A percentile compares a stretch with the other conserved stretches of the same genome.
Conservation (phyloP, 2,888 invertebrate genomes). For the Drosophila recens region DNA sequence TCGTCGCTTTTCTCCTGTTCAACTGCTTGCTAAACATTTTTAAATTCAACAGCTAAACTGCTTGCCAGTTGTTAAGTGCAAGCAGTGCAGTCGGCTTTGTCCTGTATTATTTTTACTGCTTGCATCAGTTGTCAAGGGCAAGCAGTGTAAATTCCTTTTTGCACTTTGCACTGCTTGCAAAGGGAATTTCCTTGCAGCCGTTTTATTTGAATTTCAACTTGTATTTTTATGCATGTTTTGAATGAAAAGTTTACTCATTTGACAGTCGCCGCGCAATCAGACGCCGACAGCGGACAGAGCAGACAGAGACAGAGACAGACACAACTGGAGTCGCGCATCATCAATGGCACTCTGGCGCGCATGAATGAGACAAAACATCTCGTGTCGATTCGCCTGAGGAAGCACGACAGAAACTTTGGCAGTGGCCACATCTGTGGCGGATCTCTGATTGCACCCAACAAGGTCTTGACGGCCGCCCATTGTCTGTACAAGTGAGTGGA, state of each 20-base stretch:
- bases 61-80: not conserved
- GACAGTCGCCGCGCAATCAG: conserved; percentile 12
- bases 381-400: conserved; percentile 81
- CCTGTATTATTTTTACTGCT: not conserved
- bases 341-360: conserved; percentile 77
- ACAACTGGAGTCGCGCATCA: conserved; percentile 68
- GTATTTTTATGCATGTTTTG: not conserved
- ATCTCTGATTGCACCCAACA: conserved; percentile 76
- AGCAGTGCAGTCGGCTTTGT: not conserved
- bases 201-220: not conserved
- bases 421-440: conserved; percentile 83
- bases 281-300: too few species aligned
- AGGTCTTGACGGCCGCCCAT: conserved; percentile 83
- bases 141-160: not conserved
- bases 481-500: conserved; percentile 82
- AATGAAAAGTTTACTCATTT: not conserved
- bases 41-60: not conserved
- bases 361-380: conserved; percentile 69
- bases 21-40: not conserved
- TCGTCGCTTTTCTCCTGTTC: not conserved
- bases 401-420: conserved; percentile 76
- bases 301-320: not conserved
- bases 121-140: not conserved
- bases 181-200: not conserved
- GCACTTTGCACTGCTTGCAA: not conserved